A percentile compares a stretch with the other conserved stretches of the same genome.
Conservation (phyloP, 30 jellyfish, hydroid and myxozoan species). For the Pelagia noctiluca region DNA sequence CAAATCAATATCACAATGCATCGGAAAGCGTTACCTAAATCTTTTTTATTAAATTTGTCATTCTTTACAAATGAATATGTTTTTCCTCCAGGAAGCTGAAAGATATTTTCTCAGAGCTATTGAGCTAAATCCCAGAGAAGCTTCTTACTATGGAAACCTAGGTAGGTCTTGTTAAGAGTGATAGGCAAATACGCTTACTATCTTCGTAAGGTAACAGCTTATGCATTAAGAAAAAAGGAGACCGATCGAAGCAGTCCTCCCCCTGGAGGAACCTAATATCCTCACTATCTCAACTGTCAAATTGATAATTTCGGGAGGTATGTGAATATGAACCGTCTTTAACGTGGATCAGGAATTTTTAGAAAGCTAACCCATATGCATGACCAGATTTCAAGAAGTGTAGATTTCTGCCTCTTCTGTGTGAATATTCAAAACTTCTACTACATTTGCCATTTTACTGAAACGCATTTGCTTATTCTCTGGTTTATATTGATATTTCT, state of each 20-base stretch:
- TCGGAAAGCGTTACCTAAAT: too few relatives aligned
- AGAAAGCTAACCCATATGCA: too few relatives aligned
- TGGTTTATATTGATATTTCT: not conserved
- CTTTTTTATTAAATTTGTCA: too few relatives aligned
- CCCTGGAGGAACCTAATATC: too few relatives aligned
- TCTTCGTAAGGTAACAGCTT: not conserved
- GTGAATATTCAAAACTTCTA: too few relatives aligned
- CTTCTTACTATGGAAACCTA: slow-evolving; percentile 80
- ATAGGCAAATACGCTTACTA: not conserved
- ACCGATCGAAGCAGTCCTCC: not conserved
- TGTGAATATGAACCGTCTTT: not conserved
- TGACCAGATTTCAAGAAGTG: too few relatives aligned
- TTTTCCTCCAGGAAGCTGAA: slow-evolving; percentile 69
- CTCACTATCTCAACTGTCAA: not conserved
- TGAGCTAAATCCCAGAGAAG: slow-evolving; percentile 68
- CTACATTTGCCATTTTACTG: not conserved
- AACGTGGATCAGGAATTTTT: not conserved
- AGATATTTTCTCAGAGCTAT: slow-evolving; percentile 57
- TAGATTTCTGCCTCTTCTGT: too few relatives aligned
- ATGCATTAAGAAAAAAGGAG: not conserved
- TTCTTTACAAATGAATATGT: not conserved
- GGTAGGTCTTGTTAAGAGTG: slow-evolving; percentile 49
- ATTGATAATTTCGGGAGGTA: not conserved
- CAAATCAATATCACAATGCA: too few relatives aligned
- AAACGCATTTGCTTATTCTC: not conserved